Base-by-base conservation (phyloP, 1,140 invertebrate genomes). In the Trichonephila inaurata region DNA sequence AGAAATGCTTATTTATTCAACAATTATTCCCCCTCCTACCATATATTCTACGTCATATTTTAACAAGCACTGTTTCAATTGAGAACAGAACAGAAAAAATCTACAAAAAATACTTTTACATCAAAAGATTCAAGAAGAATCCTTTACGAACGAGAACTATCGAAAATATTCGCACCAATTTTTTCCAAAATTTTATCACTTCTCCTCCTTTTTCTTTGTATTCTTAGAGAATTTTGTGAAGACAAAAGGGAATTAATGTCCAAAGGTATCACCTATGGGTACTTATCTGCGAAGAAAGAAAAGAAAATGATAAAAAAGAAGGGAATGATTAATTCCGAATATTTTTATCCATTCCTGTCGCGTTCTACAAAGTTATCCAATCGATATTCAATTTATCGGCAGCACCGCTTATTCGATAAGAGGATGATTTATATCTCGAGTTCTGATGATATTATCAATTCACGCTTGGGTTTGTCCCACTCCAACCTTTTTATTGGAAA, bases 331-430 rank as follows among this genome's bases (percentile, higher is more conserved):
- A 77, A 77, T 77, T 77, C 28, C 72, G 33, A 77, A 77, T 77
- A 40, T 40, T 77, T 51, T 40, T 77, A 77, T 77, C 72, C 24
- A 66, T 33, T 33, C 3, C 28, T 33, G 28, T 72, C 28, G 69
- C 12, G 69, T 33, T 40, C 24, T 24, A 33, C 33, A 16, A 40
- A 77, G 33, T 24, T 40, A 18, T 33, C 3, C 28, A 40, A 77
- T 77, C 72, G 72, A 77, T 77, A 77, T 69, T 69, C 66, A 69
- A 28, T 69, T 69, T 69, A 77, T 77, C 72, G 72, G 33, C 18
- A 77, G 72, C 28, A 16, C 14, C 18, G 66, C 18, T 18, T 33
- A 19, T 33, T 77, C 33, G 33, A 77, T 77, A 77, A 77, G 18
- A 72, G 8, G 69, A 40, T 40, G 33, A 77, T 77, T 77, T 77